Percentiles rank a stretch among this genome's conserved stretches.
These are phyloP conservation scores for Coendou prehensilis DNA, from an alignment of 2,797 vertebrate genomes.

Conservation along the genomic window DNA sequence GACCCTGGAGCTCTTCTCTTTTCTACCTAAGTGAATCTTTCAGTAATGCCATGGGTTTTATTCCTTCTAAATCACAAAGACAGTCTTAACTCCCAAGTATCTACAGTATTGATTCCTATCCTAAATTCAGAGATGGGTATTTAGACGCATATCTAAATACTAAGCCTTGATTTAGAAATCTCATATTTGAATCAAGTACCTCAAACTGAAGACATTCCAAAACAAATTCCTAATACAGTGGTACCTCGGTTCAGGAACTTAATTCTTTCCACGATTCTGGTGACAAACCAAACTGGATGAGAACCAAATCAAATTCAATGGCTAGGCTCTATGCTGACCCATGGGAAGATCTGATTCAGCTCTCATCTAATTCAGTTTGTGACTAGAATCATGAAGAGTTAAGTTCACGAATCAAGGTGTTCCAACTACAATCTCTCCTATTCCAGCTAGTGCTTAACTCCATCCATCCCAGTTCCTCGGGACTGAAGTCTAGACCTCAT, in stretches of 20 bases:
- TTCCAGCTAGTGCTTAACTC: not conserved
- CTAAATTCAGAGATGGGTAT: not conserved
- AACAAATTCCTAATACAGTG: not conserved
- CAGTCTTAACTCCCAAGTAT: not conserved
- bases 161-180: slow-evolving; percentile 46
- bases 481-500: not conserved
- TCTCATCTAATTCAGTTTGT: not conserved
- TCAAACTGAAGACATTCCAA: not conserved
- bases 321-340: not conserved
- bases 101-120: not conserved
- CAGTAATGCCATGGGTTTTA: not conserved
- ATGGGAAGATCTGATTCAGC: not conserved
- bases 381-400: not conserved
- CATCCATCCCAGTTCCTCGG: not conserved
- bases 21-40: not conserved
- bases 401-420: not conserved
- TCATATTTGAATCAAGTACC: not conserved
- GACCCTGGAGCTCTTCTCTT: not conserved
- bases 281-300: not conserved
- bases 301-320: not conserved
- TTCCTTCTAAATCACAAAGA: not conserved
- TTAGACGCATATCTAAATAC: not conserved
- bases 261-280: not conserved
- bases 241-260: not conserved
- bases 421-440: not conserved